phyloP scores from a whole-genome alignment of 2,113 vertebrate species.

The Natator depressus region DNA sequence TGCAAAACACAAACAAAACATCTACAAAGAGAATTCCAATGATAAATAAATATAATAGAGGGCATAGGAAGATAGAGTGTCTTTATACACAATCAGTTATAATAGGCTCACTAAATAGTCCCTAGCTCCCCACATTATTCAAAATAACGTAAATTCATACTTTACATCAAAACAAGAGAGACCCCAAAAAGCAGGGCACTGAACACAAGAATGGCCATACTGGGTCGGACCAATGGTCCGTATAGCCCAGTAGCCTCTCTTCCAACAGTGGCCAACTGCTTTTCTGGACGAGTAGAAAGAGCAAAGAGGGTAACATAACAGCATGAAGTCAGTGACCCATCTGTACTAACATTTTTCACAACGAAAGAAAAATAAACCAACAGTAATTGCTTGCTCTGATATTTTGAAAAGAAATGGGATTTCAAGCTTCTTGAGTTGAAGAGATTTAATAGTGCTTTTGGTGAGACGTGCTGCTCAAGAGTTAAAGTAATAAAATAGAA shows the following conservation, averaged over 20 bases:
- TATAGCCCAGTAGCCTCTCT: too few relatives aligned
- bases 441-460: background rate
- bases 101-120: background rate
- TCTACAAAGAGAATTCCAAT: background rate
- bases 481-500: background rate
- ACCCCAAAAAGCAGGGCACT: background rate
- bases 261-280: background rate
- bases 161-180: accelerated
- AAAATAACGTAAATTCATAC: accelerated
- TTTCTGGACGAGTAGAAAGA: background rate
- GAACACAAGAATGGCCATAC: too few relatives aligned
- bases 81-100: background rate
- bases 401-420: background rate
- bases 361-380: background rate
- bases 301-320: background rate
- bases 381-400: background rate
- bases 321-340: background rate
- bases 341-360: background rate
- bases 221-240: too few relatives aligned
- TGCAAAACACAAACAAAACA: background rate
- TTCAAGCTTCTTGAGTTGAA: background rate
- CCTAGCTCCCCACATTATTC: background rate
- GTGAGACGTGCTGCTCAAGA: background rate
- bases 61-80: background rate
- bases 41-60: background rate